Percentiles rank a stretch among this genome's conserved stretches.
Evolutionary conservation across 2,113 vertebrate species (phyloP).

Genomic region (Centropristis striata): DNA sequence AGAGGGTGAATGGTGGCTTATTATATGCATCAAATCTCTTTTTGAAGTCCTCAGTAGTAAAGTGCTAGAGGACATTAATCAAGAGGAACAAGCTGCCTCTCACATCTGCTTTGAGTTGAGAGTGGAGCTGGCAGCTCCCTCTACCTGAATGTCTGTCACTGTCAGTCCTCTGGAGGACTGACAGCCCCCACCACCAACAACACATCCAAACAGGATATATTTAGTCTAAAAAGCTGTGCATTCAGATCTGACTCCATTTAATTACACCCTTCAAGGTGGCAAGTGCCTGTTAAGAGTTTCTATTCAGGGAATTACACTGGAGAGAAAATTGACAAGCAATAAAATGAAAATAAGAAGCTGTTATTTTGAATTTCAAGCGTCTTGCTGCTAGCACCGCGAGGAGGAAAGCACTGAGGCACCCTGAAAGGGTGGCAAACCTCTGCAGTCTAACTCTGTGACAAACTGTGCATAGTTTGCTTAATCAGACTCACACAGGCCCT

Average conservation of each 20-base stretch:
- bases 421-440: neutral
- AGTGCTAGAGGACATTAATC: constrained; percentile 68
- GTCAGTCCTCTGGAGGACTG: constrained; percentile 46
- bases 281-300: constrained; percentile 51
- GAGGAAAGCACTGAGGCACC: neutral
- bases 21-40: constrained; percentile 57
- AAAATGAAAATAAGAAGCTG: constrained; percentile 49
- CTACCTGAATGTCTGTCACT: constrained; percentile 64
- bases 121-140: constrained; percentile 58
- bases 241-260: constrained; percentile 56
- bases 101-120: constrained; percentile 53
- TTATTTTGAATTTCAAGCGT: constrained; percentile 40
- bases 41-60: constrained; percentile 59
- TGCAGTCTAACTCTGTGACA: neutral
- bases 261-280: constrained; percentile 68
- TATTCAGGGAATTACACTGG: constrained; percentile 38
- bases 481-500: neutral
- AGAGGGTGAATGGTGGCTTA: constrained; percentile 39
- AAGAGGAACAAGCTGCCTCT: constrained; percentile 65
- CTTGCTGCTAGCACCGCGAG: constrained; percentile 2
- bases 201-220: constrained; percentile 59
- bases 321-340: constrained; percentile 47
- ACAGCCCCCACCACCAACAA: neutral
- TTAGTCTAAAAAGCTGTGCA: constrained; percentile 57
- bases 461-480: neutral